Base-by-base conservation (phyloP, 2,113 vertebrate genomes). In the Laticauda colubrina region DNA sequence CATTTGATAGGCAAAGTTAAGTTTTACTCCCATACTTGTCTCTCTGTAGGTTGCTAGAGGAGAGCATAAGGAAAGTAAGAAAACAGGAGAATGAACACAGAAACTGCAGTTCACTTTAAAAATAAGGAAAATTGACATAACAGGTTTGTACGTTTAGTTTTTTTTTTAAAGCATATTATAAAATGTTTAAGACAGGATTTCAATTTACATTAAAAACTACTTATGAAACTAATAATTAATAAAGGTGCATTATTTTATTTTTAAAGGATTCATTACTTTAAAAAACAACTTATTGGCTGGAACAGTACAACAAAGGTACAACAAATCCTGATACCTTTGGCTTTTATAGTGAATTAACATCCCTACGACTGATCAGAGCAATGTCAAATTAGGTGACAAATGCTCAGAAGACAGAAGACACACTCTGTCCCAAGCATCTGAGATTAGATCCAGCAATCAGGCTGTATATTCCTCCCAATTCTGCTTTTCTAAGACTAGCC, bases 1-100 rank as follows among this genome's bases (percentile, higher is more conserved):
- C 99, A 99, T 99, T 99, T 99, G 98, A 99, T 99, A 99, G 99
- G 99, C 98, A 99, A 99, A 99, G 99, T 99, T 99, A 99, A 99
- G 99, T 99, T 99, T 99, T 98, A 99, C 99, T 99, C 98, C 98
- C 99, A 99, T 99, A 99, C 99, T 99, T 99, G 99, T 99, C 99
- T 99, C 99, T 99, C 99, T 99, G 99, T 99, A 99, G 99, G 98
- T 99, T 98, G 99, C 99, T 99, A 99, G 98, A 99, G 98, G 99
- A 97, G 98, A 99, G 99, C 99, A 98, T 98, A 98, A 97, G 98
- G 98, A 98, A 98, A 98, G 98, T 98, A 98, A 98, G 98, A 98
- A 98, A 98, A 98, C 97, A 98, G 97, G 97, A 98, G 97, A 98
- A 97, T 97, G 98, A 98, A 98, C 98, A 98, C 97, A 98, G 97